These are phyloP conservation scores for Drosophila subpulchrella DNA, from an alignment of 1,140 invertebrate species.

Conservation along the genomic window DNA sequence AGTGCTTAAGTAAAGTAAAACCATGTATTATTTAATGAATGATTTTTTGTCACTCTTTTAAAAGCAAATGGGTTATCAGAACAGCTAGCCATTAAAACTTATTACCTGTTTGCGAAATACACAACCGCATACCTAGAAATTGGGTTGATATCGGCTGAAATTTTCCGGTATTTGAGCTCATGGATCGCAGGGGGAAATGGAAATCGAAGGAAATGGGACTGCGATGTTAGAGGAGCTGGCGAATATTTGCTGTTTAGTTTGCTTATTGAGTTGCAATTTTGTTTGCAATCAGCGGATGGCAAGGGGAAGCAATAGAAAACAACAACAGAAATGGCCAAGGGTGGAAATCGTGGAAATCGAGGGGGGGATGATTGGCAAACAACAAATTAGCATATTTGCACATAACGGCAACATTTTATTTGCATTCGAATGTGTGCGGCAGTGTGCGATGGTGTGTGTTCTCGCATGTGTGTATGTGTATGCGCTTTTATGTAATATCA, in stretches of 20 bases:
- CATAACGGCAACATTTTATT: conserved; percentile 69
- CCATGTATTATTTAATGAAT: no score
- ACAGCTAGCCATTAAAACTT: neutral
- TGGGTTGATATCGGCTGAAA: conserved; percentile 53
- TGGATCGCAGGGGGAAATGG: neutral
- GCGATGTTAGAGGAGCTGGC: conserved; percentile 12
- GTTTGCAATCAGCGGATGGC: conserved; percentile 70
- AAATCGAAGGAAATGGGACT: neutral
- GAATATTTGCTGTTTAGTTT: conserved; percentile 74
- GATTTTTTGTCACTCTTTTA: no score
- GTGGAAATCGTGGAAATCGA: neutral
- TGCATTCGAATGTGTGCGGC: conserved; percentile 26
- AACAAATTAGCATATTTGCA: conserved; percentile 76
- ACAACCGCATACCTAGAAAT: conserved; percentile 33
- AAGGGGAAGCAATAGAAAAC: conserved; percentile 47
- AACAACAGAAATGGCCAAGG: conserved; percentile 18
- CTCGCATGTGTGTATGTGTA: neutral
- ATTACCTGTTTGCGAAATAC: conserved; percentile 25
- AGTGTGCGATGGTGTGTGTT: conserved; percentile 4
- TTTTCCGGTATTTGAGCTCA: conserved; percentile 16
- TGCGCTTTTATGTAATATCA: conserved; percentile 60
- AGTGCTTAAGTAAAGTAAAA: no score
- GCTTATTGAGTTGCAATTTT: conserved; percentile 79
- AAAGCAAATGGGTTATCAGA: neutral
- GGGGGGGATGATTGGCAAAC: conserved; percentile 53